Percentiles rank a stretch among this genome's conserved stretches.
Conservation (phyloP, 2,888 invertebrate species). For the Parnassius glacialis region DNA sequence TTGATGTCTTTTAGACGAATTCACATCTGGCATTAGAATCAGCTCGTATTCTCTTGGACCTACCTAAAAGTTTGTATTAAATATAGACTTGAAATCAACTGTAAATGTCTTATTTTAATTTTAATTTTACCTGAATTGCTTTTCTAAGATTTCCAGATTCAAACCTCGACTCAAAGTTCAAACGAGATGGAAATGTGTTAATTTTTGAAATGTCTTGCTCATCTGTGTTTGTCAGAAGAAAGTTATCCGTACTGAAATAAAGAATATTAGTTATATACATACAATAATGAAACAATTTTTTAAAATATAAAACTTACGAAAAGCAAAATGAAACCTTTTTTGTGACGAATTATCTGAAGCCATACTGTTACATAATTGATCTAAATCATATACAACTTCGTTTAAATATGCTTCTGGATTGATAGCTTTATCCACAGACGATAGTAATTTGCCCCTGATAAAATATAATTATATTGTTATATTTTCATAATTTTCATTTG, state of each 20-base stretch:
- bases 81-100: too few relatives aligned
- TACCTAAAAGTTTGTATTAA: constrained; percentile 74
- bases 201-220: constrained; percentile 71
- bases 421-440: constrained; percentile 85
- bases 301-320: background rate
- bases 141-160: constrained; percentile 92
- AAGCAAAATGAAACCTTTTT: constrained; percentile 51
- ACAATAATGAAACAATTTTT: background rate
- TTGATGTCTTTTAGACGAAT: constrained; percentile 88
- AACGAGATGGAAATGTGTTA: constrained; percentile 61
- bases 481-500: background rate
- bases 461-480: constrained; percentile 19
- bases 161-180: constrained; percentile 91
- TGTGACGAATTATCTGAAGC: constrained; percentile 45
- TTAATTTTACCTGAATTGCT: constrained; percentile 84
- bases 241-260: constrained; percentile 56
- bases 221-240: constrained; percentile 71
- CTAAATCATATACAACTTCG: constrained; percentile 86
- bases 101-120: background rate
- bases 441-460: constrained; percentile 79
- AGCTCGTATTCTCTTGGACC: constrained; percentile 90
- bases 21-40: constrained; percentile 90
- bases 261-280: background rate
- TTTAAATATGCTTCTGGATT: constrained; percentile 81
- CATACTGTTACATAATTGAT: constrained; percentile 56